These are phyloP conservation scores for Tromatobia lineatoria DNA, from an alignment of 2,888 invertebrate genomes.

Conservation along the genomic window DNA sequence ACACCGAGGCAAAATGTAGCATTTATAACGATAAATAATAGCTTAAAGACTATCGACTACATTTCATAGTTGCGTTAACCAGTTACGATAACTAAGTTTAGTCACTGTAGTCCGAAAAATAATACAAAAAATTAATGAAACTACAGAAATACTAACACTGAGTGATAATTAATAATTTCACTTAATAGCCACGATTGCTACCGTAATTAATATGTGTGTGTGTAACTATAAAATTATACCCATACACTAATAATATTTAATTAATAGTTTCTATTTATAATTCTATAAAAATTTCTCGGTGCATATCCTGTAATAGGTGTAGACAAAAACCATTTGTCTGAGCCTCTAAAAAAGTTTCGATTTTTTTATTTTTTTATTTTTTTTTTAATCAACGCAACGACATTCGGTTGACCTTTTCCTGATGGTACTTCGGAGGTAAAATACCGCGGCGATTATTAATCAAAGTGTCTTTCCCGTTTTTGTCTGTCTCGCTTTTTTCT, in stretches of 20 bases:
- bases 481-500: constrained; percentile 20
- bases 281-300: background rate
- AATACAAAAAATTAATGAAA: too few relatives aligned
- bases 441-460: constrained; percentile 51
- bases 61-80: too few relatives aligned
- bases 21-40: too few relatives aligned
- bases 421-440: constrained; percentile 2
- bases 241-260: background rate
- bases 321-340: constrained; percentile 45
- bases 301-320: background rate
- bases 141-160: too few relatives aligned
- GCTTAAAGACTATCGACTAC: too few relatives aligned
- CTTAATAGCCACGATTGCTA: too few relatives aligned
- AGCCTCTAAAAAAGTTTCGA: constrained; percentile 47
- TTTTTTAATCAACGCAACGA: constrained; percentile 34
- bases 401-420: constrained; percentile 61
- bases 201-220: too few relatives aligned
- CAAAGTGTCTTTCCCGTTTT: constrained; percentile 40
- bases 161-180: too few relatives aligned
- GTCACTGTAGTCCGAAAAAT: too few relatives aligned
- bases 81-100: too few relatives aligned
- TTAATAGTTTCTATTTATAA: background rate
- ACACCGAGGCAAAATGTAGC: too few relatives aligned
- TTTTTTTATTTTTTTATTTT: constrained; percentile 28
- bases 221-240: too few relatives aligned